Conservation (phyloP, 2,888 invertebrate genomes). For the Spicauda simplicius region DNA sequence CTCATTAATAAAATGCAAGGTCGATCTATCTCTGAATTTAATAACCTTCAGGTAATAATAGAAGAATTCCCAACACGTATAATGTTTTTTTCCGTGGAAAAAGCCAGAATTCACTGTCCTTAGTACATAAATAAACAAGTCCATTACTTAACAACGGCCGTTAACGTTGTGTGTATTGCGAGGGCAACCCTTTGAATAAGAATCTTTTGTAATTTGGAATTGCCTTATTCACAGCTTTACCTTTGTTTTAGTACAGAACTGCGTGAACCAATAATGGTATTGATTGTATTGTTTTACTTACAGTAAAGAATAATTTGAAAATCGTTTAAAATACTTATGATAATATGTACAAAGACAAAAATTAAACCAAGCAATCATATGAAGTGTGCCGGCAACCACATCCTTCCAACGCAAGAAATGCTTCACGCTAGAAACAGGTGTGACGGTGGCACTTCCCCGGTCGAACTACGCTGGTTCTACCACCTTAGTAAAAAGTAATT, state of each 20-base stretch:
- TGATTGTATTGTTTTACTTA: too few species aligned
- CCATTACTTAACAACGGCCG: slow-evolving; percentile 36
- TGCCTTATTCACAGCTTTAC: slow-evolving; percentile 6
- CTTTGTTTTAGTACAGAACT: neutral
- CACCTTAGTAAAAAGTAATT: too few species aligned
- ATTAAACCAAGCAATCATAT: too few species aligned
- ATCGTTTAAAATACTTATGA: too few species aligned
- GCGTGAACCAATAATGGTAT: neutral
- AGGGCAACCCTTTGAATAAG: slow-evolving; percentile 40
- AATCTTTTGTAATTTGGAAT: slow-evolving; percentile 23
- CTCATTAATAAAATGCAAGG: slow-evolving; percentile 32
- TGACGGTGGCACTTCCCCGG: too few species aligned
- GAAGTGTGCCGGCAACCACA: too few species aligned
- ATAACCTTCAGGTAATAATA: neutral
- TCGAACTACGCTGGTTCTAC: too few species aligned
- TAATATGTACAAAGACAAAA: too few species aligned
- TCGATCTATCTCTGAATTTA: slow-evolving; percentile 14
- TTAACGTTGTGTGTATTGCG: slow-evolving; percentile 35
- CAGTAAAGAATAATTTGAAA: too few species aligned
- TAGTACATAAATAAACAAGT: slow-evolving; percentile 14
- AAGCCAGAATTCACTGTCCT: neutral
- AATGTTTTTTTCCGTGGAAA: neutral
- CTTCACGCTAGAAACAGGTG: too few species aligned
- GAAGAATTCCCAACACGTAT: slow-evolving; percentile 2
- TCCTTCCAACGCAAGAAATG: too few species aligned